These are phyloP conservation scores for pig (Sus scrofa) DNA, from an alignment of 2,113 vertebrate genomes.

Conservation along the genomic window DNA sequence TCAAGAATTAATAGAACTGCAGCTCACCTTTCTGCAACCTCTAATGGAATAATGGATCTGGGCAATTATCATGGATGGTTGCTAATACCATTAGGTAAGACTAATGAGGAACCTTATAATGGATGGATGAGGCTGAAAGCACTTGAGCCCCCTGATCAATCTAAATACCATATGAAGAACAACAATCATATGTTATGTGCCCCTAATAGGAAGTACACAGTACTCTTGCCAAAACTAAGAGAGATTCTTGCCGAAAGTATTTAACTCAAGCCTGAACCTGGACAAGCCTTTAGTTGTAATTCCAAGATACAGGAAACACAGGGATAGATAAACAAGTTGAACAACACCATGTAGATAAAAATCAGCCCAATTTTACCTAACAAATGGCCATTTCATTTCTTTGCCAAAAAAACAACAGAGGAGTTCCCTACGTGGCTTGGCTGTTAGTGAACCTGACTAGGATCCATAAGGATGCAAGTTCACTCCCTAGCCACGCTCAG, in stretches of 20 bases:
- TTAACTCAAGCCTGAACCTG: constrained; percentile 25
- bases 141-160: not conserved
- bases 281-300: not conserved
- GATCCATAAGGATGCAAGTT: no score
- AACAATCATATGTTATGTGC: not conserved
- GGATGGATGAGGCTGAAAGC: not conserved
- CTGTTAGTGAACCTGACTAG: no score
- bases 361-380: not conserved
- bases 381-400: not conserved
- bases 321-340: not conserved
- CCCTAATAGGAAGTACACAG: not conserved
- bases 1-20: constrained; percentile 29
- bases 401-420: not conserved
- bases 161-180: not conserved
- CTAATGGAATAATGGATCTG: constrained; percentile 30
- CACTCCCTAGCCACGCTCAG: no score
- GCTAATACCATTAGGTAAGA: constrained; percentile 31
- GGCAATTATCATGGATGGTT: not conserved
- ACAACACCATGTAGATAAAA: not conserved
- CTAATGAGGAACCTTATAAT: not conserved
- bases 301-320: not conserved
- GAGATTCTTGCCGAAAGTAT: constrained; percentile 19
- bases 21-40: constrained; percentile 4
- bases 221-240: not conserved
- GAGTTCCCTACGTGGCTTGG: no score